Base-by-base conservation (phyloP, 1,140 invertebrate species). In the Drosophila eugracilis region DNA sequence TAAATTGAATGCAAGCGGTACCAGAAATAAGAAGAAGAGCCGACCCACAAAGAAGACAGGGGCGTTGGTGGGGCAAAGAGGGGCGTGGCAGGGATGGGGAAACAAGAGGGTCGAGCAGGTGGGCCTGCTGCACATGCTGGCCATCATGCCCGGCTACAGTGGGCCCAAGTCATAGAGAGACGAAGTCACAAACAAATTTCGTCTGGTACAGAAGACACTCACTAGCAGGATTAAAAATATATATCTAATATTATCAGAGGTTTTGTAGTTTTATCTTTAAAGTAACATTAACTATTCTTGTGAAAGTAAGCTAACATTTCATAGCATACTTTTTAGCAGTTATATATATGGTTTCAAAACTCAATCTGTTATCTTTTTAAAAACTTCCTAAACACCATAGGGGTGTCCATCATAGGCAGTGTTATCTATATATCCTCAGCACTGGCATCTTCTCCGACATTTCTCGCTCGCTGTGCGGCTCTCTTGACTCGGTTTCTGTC, bases 41-140 rank as follows among this genome's bases (percentile, higher is more conserved):
- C 26, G 4, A 21, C n/a, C 41, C 53, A 24, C 54, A 42, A 60
- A 12, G 37, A 41, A n/a, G n/a, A 12, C 14, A 37, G 24, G 19
- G 39, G 48, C 19, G 26, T 50, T 19, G 36, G 10, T 26, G 24
- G 0, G 37, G 4, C 7, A 7, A 19, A 21, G n/a, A n/a, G 17
- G 24, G 30, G 14, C 9, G 12, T 44, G 17, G 39, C 1, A 21
- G 15, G 4, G 17, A 9, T 1, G 42, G 42, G n/a, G n/a, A n/a
- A 7, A 12, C 1, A 14, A 21, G n/a, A 21, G 54, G 36, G 26
- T 59, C 58, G 48, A 72, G 69, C 69, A 72, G 69, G 69, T 72
- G 69, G 66, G 66, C 53, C 54, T 36, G 34, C 22, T 73, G 69
- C 67, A 71, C 67, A 71, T 71, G 67, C 65, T 71, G 28, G 21